A percentile compares a stretch with the other conserved stretches of the same genome.
Conservation (phyloP, 2,888 invertebrate species). For the Cloeon dipterum region DNA sequence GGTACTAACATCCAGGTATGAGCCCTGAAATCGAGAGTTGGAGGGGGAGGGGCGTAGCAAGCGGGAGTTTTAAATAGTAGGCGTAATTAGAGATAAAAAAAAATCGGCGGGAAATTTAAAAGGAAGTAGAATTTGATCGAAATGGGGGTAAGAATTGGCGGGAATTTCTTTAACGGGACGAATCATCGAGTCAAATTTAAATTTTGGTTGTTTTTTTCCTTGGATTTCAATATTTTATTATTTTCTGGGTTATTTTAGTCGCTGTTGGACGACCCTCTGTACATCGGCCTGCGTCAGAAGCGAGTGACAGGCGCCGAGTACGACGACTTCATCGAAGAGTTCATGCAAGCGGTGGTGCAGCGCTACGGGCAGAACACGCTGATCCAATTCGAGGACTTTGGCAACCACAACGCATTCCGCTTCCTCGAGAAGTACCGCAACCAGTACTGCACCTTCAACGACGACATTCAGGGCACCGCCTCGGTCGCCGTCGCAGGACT, state of each 20-base stretch:
- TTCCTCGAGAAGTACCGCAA: slow-evolving; percentile 75
- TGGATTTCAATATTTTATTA: no score
- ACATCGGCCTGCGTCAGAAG: slow-evolving; percentile 75
- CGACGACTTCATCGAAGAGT: slow-evolving; percentile 87
- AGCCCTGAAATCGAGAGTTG: slow-evolving; percentile 5
- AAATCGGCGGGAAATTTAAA: no score
- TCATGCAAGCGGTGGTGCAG: slow-evolving; percentile 80
- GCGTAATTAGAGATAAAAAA: no score
- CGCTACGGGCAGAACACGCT: slow-evolving; percentile 71
- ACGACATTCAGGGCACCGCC: slow-evolving; percentile 97
- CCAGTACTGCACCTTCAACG: slow-evolving; percentile 88
- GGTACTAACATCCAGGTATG: slow-evolving; percentile 82
- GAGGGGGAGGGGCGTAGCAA: background rate
- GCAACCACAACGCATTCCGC: slow-evolving; percentile 88
- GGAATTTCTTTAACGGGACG: no score
- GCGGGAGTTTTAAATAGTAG: no score
- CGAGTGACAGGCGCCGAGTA: slow-evolving; percentile 68
- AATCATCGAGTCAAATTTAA: no score
- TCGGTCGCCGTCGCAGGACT: slow-evolving; percentile 89
- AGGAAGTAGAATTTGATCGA: no score
- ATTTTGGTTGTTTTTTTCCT: no score
- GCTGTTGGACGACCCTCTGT: slow-evolving; percentile 80
- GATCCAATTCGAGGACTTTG: slow-evolving; percentile 95
- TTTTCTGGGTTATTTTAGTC: no score
- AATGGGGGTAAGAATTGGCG: no score